Percentiles rank a stretch among this genome's conserved stretches.
These are phyloP conservation scores for Adrianichthys oophorus DNA, from an alignment of 2,797 vertebrate genomes.

Conservation along the genomic window DNA sequence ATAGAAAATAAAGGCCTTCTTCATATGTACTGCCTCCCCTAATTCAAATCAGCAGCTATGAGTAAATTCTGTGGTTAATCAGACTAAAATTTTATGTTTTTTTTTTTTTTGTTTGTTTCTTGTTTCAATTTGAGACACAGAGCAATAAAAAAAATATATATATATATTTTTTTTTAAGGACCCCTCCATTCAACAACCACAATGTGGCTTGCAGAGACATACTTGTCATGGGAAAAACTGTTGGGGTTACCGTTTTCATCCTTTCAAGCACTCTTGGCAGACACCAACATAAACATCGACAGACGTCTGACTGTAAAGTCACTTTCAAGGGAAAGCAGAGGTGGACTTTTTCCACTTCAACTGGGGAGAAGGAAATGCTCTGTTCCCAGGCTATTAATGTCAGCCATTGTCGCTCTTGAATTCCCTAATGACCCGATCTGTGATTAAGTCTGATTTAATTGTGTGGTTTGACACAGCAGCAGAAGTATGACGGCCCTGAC, in stretches of 20 bases:
- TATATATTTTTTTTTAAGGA: constrained; percentile 10
- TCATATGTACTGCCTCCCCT: too few species aligned
- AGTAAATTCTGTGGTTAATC: too few species aligned
- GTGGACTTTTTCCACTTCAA: constrained; percentile 59
- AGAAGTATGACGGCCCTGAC: constrained; percentile 61
- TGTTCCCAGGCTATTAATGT: constrained; percentile 85
- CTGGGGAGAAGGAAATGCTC: constrained; percentile 63
- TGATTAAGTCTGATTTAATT: constrained; percentile 80
- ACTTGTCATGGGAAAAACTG: constrained; percentile 56
- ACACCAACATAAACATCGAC: constrained; percentile 50
- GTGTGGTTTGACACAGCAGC: constrained; percentile 70
- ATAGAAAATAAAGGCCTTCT: too few species aligned
- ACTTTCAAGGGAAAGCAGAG: constrained; percentile 56
- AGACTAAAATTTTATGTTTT: not conserved
- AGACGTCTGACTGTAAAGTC: constrained; percentile 58
- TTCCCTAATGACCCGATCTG: constrained; percentile 78
- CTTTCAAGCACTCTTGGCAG: constrained; percentile 58
- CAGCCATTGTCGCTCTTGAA: constrained; percentile 72
- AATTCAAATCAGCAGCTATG: too few species aligned
- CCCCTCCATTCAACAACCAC: constrained; percentile 24
- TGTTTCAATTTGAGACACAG: not conserved
- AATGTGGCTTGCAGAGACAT: constrained; percentile 33
- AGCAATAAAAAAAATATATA: not conserved
- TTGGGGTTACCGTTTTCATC: constrained; percentile 50
- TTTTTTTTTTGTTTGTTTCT: not conserved